phyloP scores from a whole-genome alignment of 2,797 vertebrate genomes.

The Cynodonichthys magdalenae region DNA sequence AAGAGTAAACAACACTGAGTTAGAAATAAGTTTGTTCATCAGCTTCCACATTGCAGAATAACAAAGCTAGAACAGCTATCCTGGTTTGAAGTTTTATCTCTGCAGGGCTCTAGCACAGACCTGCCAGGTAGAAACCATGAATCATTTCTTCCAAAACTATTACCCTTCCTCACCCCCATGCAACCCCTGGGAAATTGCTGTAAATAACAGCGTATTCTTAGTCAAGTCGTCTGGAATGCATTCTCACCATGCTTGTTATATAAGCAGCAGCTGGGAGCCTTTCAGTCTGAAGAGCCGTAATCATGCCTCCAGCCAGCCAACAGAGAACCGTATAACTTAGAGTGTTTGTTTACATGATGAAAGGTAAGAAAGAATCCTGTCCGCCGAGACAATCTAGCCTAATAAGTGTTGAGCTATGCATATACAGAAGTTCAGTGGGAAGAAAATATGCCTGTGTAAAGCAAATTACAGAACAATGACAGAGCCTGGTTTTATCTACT shows the following conservation, averaged over 20 bases:
- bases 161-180: slow-evolving; percentile 53
- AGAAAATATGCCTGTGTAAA: slow-evolving; percentile 31
- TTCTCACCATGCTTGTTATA: slow-evolving; percentile 58
- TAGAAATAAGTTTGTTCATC: slow-evolving; percentile 27
- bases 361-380: slow-evolving; percentile 40
- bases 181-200: slow-evolving; percentile 46
- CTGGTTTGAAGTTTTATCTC: slow-evolving; percentile 34
- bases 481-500: not conserved
- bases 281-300: slow-evolving; percentile 52
- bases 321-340: slow-evolving; percentile 48
- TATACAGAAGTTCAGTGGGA: slow-evolving; percentile 25
- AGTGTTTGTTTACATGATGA: slow-evolving; percentile 51
- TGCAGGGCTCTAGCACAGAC: slow-evolving; percentile 34
- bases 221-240: slow-evolving; percentile 57
- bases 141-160: slow-evolving; percentile 61
- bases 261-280: slow-evolving; percentile 62
- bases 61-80: slow-evolving; percentile 9
- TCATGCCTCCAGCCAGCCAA: slow-evolving; percentile 44
- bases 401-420: slow-evolving; percentile 42
- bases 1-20: slow-evolving; percentile 14
- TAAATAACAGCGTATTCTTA: slow-evolving; percentile 70
- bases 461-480: slow-evolving; percentile 25
- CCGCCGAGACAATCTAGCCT: slow-evolving; percentile 31
- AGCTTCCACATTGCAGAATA: slow-evolving; percentile 20
- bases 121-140: slow-evolving; percentile 56